These are phyloP conservation scores for Pao palembangensis DNA, from an alignment of 2,113 vertebrate genomes.

Conservation along the genomic window DNA sequence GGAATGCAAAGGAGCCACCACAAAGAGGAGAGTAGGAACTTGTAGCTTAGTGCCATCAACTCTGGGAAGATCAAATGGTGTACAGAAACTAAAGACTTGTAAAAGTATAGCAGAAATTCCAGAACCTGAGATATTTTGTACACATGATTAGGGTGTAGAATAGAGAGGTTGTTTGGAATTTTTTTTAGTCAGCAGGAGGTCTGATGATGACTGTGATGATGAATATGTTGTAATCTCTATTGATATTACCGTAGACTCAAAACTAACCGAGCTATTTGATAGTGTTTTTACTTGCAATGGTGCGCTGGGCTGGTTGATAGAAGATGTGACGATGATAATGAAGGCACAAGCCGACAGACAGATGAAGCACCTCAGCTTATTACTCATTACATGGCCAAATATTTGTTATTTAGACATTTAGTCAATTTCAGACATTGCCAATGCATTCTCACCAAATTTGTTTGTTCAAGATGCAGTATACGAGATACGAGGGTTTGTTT, in stretches of 20 bases:
- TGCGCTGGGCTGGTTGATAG: constrained; percentile 2
- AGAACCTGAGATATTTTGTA: constrained; percentile 12
- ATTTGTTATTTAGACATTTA: constrained; percentile 16
- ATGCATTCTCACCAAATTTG: constrained; percentile 1
- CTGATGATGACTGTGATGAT: neutral
- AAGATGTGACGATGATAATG: constrained; percentile 27
- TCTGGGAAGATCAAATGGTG: constrained; percentile 7
- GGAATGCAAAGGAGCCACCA: constrained; percentile 77
- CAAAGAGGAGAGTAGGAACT: constrained; percentile 61
- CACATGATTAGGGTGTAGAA: neutral
- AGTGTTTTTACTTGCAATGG: too few relatives aligned
- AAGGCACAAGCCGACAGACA: constrained; percentile 37
- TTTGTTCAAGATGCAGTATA: neutral
- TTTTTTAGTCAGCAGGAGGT: too few relatives aligned
- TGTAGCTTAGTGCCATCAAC: too few relatives aligned
- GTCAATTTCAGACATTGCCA: constrained; percentile 28
- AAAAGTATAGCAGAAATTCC: constrained; percentile 1
- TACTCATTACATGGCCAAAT: constrained; percentile 26
- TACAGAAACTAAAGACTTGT: constrained; percentile 14
- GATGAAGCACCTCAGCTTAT: constrained; percentile 37
- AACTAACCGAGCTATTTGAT: too few relatives aligned
- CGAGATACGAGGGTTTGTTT: constrained; percentile 21
- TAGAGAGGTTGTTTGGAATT: too few relatives aligned
- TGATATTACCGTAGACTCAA: neutral
- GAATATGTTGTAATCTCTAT: neutral